These are phyloP conservation scores for Neoascia interrupta DNA, from an alignment of 2,888 invertebrate species.

Conservation along the genomic window DNA sequence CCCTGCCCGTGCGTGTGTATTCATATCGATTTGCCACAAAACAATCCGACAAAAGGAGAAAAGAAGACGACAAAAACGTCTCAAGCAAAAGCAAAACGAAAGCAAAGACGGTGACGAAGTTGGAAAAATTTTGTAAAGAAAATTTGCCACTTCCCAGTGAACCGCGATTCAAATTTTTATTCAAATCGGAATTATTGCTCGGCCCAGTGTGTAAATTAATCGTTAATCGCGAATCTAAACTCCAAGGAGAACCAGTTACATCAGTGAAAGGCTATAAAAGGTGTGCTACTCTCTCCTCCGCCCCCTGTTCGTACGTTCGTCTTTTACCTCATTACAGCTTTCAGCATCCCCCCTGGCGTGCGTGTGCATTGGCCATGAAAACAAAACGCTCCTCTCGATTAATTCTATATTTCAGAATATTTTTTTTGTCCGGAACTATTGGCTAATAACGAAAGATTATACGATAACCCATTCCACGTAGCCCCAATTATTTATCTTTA, in stretches of 20 bases:
- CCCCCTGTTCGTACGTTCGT: not conserved
- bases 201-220: constrained; percentile 27
- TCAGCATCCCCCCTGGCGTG: constrained; percentile 8
- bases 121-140: constrained; percentile 56
- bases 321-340: constrained; percentile 34
- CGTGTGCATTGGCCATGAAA: constrained; percentile 38
- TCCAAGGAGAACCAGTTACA: constrained; percentile 57
- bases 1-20: constrained; percentile 47
- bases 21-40: constrained; percentile 65
- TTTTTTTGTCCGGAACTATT: no score
- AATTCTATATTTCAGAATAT: no score
- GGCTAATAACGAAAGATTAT: no score
- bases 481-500: no score
- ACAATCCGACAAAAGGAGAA: constrained; percentile 37
- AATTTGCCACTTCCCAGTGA: constrained; percentile 42
- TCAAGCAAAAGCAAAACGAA: constrained; percentile 29
- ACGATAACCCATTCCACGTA: no score
- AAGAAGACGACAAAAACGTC: constrained; percentile 11
- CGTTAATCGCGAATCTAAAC: constrained; percentile 13
- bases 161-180: constrained; percentile 6
- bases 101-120: constrained; percentile 36
- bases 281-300: constrained; percentile 47
- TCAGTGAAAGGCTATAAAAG: constrained; percentile 64
- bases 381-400: no score
- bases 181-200: constrained; percentile 14